Evolutionary conservation across 2,113 vertebrate species (phyloP).

Genomic region (Felis catus): DNA sequence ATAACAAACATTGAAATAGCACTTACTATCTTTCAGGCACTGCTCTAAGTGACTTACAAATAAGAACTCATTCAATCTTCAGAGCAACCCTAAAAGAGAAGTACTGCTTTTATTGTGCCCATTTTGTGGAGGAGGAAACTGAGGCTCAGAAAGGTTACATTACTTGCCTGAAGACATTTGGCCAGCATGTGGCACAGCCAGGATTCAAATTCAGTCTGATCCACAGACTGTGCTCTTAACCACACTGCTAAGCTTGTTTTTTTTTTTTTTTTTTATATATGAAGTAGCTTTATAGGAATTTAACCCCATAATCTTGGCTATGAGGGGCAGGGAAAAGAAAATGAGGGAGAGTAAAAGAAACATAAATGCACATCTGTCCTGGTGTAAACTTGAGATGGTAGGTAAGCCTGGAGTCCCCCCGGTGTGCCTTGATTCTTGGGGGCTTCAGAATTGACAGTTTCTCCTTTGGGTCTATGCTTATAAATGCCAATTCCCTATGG

Average conservation of each 20-base stretch:
- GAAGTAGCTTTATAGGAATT: background rate
- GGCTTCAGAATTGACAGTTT: background rate
- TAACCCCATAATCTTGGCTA: too few relatives aligned
- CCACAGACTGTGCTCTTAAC: background rate
- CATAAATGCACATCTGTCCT: too few relatives aligned
- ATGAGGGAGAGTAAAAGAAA: background rate
- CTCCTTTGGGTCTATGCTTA: background rate
- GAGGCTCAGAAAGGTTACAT: background rate
- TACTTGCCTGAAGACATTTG: background rate
- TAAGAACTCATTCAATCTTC: background rate
- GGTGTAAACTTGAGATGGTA: too few relatives aligned
- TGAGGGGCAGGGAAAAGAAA: background rate
- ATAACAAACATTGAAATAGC: background rate
- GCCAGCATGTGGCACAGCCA: background rate
- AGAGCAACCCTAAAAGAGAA: background rate
- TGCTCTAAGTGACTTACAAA: background rate
- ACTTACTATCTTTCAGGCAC: background rate
- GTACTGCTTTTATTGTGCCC: background rate
- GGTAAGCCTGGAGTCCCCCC: background rate
- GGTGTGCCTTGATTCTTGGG: background rate
- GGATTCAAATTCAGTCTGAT: background rate
- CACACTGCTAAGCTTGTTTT: background rate
- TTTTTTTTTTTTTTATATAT: background rate
- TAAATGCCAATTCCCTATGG: background rate
- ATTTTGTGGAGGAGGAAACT: background rate